Evolutionary conservation across 2,113 vertebrate genomes (phyloP), one percentile per base, ranked within the genome.

Genomic region (Paramormyrops kingsleyae): DNA sequence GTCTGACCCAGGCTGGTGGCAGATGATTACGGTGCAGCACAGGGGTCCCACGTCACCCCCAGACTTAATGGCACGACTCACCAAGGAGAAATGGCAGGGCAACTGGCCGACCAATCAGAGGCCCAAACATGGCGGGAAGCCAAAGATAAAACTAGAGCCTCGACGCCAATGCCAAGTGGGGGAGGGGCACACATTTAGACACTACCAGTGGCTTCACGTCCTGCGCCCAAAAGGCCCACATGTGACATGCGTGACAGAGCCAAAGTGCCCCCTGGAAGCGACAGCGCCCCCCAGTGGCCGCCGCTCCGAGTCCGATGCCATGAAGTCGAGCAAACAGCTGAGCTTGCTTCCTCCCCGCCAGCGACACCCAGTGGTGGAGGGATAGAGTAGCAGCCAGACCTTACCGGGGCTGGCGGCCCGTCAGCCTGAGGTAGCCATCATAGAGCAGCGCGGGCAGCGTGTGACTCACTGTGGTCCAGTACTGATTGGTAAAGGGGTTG

Each of bases 401-500:
- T 99, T 99, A 99, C 98, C 97, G 88, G 95, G 97, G 96, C 94
- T 97, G 95, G 94, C 93, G 97, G 97, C 98, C 97, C 93, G 94
- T 95, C 96, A 98, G 96, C 95, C 92, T 96, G 94, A 98, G 96
- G 94, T 95, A 95, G 94, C 96, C 95, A 94, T 99, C 97, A 93
- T 94, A 95, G 92, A 98, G 96, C 95, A 98, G 96, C 46, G 95
- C 97, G 90, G 97, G 94, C 35, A 96, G 56, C 92, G 93, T 95
- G 95, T 97, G 92, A 95, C 86, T 95, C 94, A 97, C 96, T 92
- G 96, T 93, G 88, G 90, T 95, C 95, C 94, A 95, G 95, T 94
- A 98, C 88, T 94, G 96, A 96, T 92, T 95, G 94, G 96, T 94
- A 95, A 99, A 92, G 88, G 94, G 91, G 93, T 94, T 98, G 96